Conservation (phyloP, 2,888 invertebrate genomes). For the Entomobrya proxima region DNA sequence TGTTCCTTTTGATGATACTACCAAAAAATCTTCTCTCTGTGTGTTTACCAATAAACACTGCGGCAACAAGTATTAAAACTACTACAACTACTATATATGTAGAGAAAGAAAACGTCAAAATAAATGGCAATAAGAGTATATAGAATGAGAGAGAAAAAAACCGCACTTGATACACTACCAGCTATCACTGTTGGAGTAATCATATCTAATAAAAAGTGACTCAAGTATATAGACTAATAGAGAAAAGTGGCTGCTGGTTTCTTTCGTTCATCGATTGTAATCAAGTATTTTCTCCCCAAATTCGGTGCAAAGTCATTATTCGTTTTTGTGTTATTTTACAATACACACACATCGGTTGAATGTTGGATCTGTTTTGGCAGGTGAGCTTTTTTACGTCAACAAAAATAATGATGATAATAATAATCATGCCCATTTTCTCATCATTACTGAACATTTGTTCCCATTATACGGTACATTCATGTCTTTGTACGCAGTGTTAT, state of each 20-base stretch:
- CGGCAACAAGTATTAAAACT: constrained; percentile 30
- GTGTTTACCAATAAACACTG: constrained; percentile 13
- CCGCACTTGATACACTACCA: constrained; percentile 29
- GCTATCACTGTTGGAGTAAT: neutral
- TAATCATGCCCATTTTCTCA: neutral
- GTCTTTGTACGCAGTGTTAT: too few relatives aligned
- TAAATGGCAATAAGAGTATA: too few relatives aligned
- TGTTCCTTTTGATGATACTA: constrained; percentile 42
- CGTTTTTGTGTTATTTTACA: constrained; percentile 23
- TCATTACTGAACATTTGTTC: neutral
- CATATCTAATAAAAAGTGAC: constrained; percentile 35
- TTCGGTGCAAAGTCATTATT: constrained; percentile 33
- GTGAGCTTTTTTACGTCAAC: constrained; percentile 34
- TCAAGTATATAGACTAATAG: neutral
- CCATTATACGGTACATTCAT: neutral
- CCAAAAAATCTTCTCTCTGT: neutral
- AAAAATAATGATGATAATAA: constrained; percentile 10
- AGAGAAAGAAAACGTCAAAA: neutral
- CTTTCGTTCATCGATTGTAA: neutral
- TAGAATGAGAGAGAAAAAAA: neutral
- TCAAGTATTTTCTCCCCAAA: constrained; percentile 58
- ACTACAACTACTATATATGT: neutral
- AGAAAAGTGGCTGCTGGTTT: constrained; percentile 31
- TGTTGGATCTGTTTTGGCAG: constrained; percentile 68
- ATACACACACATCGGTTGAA: constrained; percentile 50